Evolutionary conservation across 1,140 invertebrate species (phyloP), one percentile per base, ranked within the genome.

Genomic region (Eriosoma lanigerum): DNA sequence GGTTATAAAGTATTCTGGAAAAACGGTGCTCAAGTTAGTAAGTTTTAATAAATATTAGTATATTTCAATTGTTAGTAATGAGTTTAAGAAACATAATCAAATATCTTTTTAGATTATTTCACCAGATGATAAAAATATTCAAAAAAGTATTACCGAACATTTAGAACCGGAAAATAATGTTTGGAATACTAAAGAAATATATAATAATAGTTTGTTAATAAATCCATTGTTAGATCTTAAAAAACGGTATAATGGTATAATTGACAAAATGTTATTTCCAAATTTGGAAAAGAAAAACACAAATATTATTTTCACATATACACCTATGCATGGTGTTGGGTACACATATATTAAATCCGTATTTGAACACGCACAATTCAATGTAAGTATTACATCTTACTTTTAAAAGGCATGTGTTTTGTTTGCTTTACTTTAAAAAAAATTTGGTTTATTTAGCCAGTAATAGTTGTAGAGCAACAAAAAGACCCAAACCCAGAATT

Each of bases 1-100:
- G 98, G 98, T 6, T 99, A 99, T 85, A 99, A 99, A 89, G 95
- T 98, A 6, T 99, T 98, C 85, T 97, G 96, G 93, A 87, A 88
- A 26, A 98, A 98, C 87, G 96, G 96, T 1, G 92, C 94, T n/a
- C 97, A 92, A 86, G 90, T 90, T 83, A 83, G 58, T 66, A 72
- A 81, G 21, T 75, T 78, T 81, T 52, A 44, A 80, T 10, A 29
- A 60, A 62, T 56, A 80, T 26, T n/a, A 50, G 10, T 21, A 0
- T 9, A 19, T 46, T 6, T 48, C n/a, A 29, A 17, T 72, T 1
- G 17, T 29, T 4, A 52, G 15, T 17, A 19, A 46, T 29, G 24
- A 60, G 1, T 32, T 81, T 1, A 21, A 58, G 32, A 38, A 26
- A 38, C 9, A 68, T 24, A 8, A 38, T 19, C 0, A 29, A 48